Base-by-base conservation (phyloP, 2,797 vertebrate genomes). In the Rhabdophis nuchalis region DNA sequence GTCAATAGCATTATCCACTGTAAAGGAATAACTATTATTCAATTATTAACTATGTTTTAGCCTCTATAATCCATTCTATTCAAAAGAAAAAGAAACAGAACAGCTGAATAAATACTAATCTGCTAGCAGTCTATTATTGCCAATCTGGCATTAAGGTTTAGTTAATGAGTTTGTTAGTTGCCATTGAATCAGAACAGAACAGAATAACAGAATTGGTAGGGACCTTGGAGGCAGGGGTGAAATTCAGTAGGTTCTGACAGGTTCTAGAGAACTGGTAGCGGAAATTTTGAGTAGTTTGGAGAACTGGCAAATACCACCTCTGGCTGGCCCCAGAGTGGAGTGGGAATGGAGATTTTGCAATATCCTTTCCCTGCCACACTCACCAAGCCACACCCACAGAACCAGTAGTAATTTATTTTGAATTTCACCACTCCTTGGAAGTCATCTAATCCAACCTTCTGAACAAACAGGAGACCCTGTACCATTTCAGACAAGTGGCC, bases 11-110 rank as follows among this genome's bases (percentile, higher is more conserved):
- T 56, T 57, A 64, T 56, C 8, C 25, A 8, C 23, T n/a, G 16
- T 0, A 25, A 88, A 60, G n/a, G 46, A 53, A 91, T 14, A 61
- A 20, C 54, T 91, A 91, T 86, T 91, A 72, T 1, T 58, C 16
- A 85, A 20, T 0, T 0, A 16, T 87, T 90, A 92, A 12, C 0
- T 0, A 50, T 89, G 4, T 68, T 91, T 0, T 3, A 72, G 53
- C 3, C 11, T 89, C 7, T 68, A 87, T 92, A 88, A 94, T 13
- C 90, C 82, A 46, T 89, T 60, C 88, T 86, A 90, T 91, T 92
- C 86, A 14, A 88, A 92, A 88, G 18, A 41, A 41, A 41, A 41
- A 41, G 20, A 25, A 46, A 41, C 32, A 18, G 0, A 18, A 32
- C 64, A 50, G 29, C 88, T 0, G 1, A 64, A 20, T 20, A 41